Evolutionary conservation across 2,113 vertebrate genomes (phyloP).

Genomic region (Rousettus leschenaultii): DNA sequence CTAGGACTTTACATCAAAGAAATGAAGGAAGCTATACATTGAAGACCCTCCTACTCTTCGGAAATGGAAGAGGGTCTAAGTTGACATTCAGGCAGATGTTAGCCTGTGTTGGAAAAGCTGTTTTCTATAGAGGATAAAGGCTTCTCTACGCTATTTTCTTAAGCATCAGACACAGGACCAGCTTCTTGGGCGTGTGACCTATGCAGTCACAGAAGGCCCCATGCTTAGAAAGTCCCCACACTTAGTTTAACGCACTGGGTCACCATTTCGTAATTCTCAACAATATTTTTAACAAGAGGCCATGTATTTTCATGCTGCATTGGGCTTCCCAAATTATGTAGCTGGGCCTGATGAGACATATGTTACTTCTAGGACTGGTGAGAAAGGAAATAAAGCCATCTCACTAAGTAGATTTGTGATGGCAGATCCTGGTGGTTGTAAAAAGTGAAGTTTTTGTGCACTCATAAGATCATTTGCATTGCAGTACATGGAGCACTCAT

Average conservation of each 20-base stretch:
- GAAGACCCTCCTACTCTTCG: neutral
- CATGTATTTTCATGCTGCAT: neutral
- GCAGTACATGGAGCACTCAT: neutral
- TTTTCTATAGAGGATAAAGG: neutral
- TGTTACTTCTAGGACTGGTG: neutral
- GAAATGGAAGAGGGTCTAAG: neutral
- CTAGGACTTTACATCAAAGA: neutral
- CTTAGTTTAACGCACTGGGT: neutral
- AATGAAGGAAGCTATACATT: neutral
- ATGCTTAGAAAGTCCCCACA: neutral
- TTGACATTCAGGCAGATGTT: neutral
- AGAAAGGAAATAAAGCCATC: neutral
- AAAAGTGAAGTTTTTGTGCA: neutral
- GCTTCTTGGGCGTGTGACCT: neutral
- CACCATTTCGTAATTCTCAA: neutral
- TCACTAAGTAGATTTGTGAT: neutral
- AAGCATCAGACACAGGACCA: neutral
- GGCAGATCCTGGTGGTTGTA: neutral
- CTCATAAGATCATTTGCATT: fast-evolving
- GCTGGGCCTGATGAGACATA: neutral
- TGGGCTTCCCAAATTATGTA: neutral
- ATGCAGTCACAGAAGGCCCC: neutral
- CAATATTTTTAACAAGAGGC: neutral
- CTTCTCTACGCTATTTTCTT: neutral
- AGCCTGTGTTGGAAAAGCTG: neutral